These are phyloP conservation scores for Ceratina japonica DNA, from an alignment of 1,140 invertebrate species.

Conservation along the genomic window DNA sequence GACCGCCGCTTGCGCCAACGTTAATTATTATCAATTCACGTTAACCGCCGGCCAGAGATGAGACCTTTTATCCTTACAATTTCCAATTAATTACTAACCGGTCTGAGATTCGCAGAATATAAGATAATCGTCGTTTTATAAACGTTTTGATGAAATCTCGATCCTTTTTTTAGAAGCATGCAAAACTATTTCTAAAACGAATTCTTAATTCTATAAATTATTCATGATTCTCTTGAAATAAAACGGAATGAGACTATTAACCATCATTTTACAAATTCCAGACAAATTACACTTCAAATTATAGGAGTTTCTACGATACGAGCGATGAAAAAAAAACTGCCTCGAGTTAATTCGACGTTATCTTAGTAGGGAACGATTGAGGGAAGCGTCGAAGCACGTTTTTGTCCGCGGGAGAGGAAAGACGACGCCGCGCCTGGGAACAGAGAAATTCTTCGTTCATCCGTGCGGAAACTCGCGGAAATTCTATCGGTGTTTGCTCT, in stretches of 20 bases:
- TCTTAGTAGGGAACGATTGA: slow-evolving; percentile 2
- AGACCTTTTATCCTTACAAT: slow-evolving; percentile 15
- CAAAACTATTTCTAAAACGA: background rate
- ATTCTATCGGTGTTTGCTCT: slow-evolving; percentile 48
- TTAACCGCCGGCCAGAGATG: background rate
- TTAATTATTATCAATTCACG: background rate
- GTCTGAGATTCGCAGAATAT: background rate
- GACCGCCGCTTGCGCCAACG: background rate
- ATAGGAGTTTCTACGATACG: background rate
- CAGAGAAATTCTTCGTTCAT: slow-evolving; percentile 47
- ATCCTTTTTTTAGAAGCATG: background rate
- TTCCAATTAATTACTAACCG: slow-evolving; percentile 28
- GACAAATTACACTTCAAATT: too few species aligned
- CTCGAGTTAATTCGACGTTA: background rate
- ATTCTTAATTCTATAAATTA: too few species aligned
- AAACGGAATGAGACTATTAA: too few species aligned
- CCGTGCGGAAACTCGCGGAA: slow-evolving; percentile 42
- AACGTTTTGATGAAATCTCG: background rate
- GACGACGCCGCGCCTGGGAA: background rate
- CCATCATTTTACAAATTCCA: too few species aligned
- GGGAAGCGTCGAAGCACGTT: slow-evolving; percentile 27
- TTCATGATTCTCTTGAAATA: too few species aligned
- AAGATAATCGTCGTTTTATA: background rate
- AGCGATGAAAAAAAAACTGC: background rate
- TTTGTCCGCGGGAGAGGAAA: slow-evolving; percentile 28